phyloP scores from a whole-genome alignment of 2,797 vertebrate genomes.

The Lepus oiostolus region DNA sequence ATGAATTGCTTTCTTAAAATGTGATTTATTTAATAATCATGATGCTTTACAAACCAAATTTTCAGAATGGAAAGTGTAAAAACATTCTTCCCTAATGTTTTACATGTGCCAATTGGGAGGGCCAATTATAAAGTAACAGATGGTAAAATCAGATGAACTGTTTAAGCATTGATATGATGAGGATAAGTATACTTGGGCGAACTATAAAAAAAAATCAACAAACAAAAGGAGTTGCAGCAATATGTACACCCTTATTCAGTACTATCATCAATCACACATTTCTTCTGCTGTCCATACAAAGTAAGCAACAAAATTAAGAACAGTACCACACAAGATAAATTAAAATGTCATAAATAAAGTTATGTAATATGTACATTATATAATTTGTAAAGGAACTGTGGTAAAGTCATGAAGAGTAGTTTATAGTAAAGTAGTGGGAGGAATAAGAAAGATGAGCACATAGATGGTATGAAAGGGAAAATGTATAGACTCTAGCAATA shows the following conservation, averaged over 20 bases:
- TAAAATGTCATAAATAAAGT: slow-evolving; percentile 19
- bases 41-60: slow-evolving; percentile 21
- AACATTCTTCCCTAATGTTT: neutral
- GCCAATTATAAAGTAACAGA: slow-evolving; percentile 42
- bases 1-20: neutral
- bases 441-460: neutral
- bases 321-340: neutral
- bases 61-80: slow-evolving; percentile 19
- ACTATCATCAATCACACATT: neutral
- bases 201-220: slow-evolving; percentile 50
- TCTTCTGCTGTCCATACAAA: neutral
- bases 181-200: slow-evolving; percentile 50
- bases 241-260: neutral
- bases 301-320: slow-evolving; percentile 11
- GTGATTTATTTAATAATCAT: neutral
- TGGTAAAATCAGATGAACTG: slow-evolving; percentile 69
- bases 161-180: slow-evolving; percentile 43
- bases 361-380: neutral
- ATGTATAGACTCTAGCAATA: neutral
- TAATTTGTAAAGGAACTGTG: slow-evolving; percentile 37
- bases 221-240: slow-evolving; percentile 10
- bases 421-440: neutral
- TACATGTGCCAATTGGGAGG: neutral
- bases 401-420: neutral
- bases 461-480: neutral